Base-by-base conservation (phyloP, 1,140 invertebrate genomes). In the Drosophila grimshawi region DNA sequence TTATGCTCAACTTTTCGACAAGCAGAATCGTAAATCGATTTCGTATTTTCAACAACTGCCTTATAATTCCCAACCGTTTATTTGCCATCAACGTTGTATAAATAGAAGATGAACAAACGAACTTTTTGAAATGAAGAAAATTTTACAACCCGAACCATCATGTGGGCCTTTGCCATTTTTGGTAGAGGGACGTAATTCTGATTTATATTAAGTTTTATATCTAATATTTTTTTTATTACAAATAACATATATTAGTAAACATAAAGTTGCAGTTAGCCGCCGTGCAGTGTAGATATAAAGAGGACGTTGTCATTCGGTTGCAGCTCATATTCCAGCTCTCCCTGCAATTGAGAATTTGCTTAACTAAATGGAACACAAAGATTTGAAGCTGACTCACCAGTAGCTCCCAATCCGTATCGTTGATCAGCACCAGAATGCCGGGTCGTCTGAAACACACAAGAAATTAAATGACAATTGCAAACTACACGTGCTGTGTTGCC, bases 381-480 rank as follows among this genome's bases (percentile, higher is more conserved):
- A 19, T 6, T 10, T 19, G 1, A 1, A 2, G 4, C 5, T 3
- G 1, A 93, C 93, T 94, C 94, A 96, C 96, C 90, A 96, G 90
- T 30, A 99, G 92, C 93, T 99, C 97, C 98, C 98, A 99, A 92
- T 99, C 98, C 1, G 95, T 94, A 80, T 98, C 97, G 91, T 99
- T 99, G 5, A 99, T 94, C 3, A 99, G 92, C 3, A 99, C 97
- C 39, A 99, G 93, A 79, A 99, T 98, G 41, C 98, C 98, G 5
- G 98, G 97, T 63, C 98, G 94, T 29, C 97, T 97, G 60, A 90
- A 94, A 29, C 3, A 1, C 32, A 43, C 7, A 52, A 70, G 5
- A 92, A 65, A 76, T 19, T 19, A 76, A 29, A 0, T 19, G 19
- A 33, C 70, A 66, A 66, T 63, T 6, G 56, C 11, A 66, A 60